Base-by-base conservation (phyloP, 2,797 vertebrate genomes). In the Brotogeris chrysoptera region DNA sequence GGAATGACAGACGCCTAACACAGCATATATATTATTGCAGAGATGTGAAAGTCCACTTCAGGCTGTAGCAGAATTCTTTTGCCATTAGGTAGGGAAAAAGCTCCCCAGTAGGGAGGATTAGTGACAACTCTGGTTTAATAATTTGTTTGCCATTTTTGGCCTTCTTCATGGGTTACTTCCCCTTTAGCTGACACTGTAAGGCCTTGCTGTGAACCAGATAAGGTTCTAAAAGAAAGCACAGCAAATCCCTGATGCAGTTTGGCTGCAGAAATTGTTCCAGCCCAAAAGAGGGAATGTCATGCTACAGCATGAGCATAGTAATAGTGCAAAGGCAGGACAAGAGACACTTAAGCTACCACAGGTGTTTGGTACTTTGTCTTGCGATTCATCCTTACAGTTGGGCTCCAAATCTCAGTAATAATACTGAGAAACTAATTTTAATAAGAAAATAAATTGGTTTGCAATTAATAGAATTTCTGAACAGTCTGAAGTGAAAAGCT, bases 11-110 rank as follows among this genome's bases (percentile, higher is more conserved):
- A 49, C 32, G 30, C 14, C 21, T 10, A 13, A 17, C 9, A 4
- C 1, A 13, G n/a, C 61, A 24, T 2, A 7, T 1, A 9, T 14
- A 49, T 28, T 6, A 19, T 0, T 68, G 69, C 32, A 78, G 21
- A 49, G 70, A 20, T 6, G 17, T 38, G 38, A 44, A 85, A 85
- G 59, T 23, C 43, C 74, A 47, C 50, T 5, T 28, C 12, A 17
- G 80, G 55, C 64, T 55, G 43, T 3, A 28, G 38, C 36, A 87
- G 50, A 65, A 87, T n/a, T 59, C 39, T 85, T 46, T 41, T 44
- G 39, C 52, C 8, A 1, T 5, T 8, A 13, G 11, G 43, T 18
- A 20, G 72, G 66, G 50, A 39, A 82, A 43, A 10, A 50, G 46
- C 10, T 79, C 46, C 36, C 13, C 46, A 18, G 1, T 1, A 13